phyloP scores from a whole-genome alignment of 1,140 invertebrate species.

The Odontomachus brunneus region DNA sequence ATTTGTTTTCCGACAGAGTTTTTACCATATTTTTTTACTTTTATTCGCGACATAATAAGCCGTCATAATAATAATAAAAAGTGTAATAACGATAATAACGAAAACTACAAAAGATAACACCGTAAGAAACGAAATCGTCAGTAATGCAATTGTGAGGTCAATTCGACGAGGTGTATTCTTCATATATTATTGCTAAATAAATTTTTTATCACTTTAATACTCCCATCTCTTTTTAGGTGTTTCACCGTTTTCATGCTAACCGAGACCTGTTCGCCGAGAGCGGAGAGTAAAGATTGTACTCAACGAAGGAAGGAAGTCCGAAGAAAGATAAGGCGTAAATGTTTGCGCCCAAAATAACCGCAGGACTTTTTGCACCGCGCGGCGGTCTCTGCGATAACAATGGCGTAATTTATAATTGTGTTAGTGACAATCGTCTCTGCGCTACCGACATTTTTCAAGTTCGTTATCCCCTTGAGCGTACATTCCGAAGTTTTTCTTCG shows the following conservation, averaged over 20 bases:
- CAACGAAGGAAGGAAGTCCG: neutral
- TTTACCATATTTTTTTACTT: neutral
- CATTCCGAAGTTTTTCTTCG: neutral
- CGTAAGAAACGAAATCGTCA: neutral
- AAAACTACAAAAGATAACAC: neutral
- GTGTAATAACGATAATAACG: too few species aligned
- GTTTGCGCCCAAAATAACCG: neutral
- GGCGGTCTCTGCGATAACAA: neutral
- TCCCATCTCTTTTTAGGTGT: neutral
- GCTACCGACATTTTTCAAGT: too few species aligned
- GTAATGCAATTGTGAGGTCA: neutral
- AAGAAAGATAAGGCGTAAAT: conserved; percentile 6
- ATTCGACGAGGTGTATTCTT: too few species aligned
- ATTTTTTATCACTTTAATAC: neutral
- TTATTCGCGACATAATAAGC: neutral
- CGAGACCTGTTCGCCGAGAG: neutral
- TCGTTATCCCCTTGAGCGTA: neutral
- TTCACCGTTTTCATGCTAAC: neutral
- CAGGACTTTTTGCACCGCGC: neutral
- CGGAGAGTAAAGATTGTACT: neutral
- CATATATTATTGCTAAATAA: neutral
- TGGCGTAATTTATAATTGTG: too few species aligned
- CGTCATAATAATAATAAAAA: neutral
- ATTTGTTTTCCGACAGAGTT: neutral
- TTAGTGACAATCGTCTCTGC: too few species aligned